Evolutionary conservation across 2,888 invertebrate genomes (phyloP), one percentile per base, ranked within the genome.

Genomic region (Tenthredo mesomela): DNA sequence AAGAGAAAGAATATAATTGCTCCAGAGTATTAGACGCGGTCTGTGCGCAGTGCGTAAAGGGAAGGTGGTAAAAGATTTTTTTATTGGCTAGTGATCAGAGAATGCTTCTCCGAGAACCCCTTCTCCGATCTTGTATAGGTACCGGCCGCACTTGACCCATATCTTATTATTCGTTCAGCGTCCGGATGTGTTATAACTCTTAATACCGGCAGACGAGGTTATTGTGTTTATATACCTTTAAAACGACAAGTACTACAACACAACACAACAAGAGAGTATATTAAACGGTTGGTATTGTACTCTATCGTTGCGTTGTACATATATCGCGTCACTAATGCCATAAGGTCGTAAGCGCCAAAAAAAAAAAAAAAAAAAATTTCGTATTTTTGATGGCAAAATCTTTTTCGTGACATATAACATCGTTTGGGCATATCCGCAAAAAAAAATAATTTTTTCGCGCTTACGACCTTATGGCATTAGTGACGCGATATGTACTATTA

Each of bases 71-170:
- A 61, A 61, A 61, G n/a, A 40, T 40, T 33, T 40, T 58, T 40
- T 61, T 40, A 80, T 80, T 80, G 58, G 80, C 61, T 80, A 58
- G 80, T 80, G 58, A 61, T 58, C 80, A 61, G 80, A 80, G 80
- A 80, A 80, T 61, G 80, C 80, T 73, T 21, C 71, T 61, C 80
- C 18, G 65, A 65, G 67, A 29, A 67, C 70, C 82, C 82, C 67
- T 82, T 70, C 90, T 90, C 89, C 82, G 80, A 80, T 80, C 58
- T 80, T 50, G 54, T 73, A 18, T 73, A 18, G 91, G 91, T 89
- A 92, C 92, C 90, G 88, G 92, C 91, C 91, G 92, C 92, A 92
- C 92, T 92, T 92, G 92, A 92, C 92, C 92, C 89, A 92, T 92
- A 92, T 92, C 90, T 92, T 92, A 91, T 92, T 92, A 92, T 92